Conservation (phyloP, 2,888 invertebrate species). For the Troides helena region DNA sequence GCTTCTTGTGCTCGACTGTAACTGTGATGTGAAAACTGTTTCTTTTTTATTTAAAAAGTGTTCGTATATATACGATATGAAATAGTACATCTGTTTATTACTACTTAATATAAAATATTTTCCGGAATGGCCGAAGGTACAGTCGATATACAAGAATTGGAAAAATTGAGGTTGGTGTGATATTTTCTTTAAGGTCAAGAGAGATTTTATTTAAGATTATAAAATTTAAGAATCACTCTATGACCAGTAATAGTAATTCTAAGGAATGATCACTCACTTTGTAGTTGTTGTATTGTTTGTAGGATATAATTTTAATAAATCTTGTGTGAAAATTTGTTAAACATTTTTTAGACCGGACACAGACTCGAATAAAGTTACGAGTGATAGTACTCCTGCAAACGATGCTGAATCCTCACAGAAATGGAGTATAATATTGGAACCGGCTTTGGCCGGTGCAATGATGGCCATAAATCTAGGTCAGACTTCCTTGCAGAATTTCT, state of each 20-base stretch:
- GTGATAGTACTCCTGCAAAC: conserved; percentile 37
- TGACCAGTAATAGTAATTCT: no score
- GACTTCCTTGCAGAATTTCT: conserved; percentile 87
- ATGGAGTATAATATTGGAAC: conserved; percentile 83
- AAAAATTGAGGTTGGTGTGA: conserved; percentile 60
- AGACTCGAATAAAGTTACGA: conserved; percentile 34
- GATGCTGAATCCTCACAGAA: conserved; percentile 41
- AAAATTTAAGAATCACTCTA: no score
- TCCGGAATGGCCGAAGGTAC: conserved; percentile 58
- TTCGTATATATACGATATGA: conserved; percentile 34
- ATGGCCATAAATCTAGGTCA: conserved; percentile 79
- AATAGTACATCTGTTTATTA: conserved; percentile 28
- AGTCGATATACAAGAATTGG: conserved; percentile 61
- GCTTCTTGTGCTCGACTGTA: conserved; percentile 42
- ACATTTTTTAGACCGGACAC: conserved; percentile 38
- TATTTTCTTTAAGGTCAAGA: not conserved
- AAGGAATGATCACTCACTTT: no score
- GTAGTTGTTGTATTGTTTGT: no score
- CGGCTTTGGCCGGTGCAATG: conserved; percentile 85
- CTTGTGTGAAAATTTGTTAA: not conserved
- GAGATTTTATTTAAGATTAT: not conserved
- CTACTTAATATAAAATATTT: conserved; percentile 24
- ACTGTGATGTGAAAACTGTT: conserved; percentile 50
- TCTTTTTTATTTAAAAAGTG: conserved; percentile 31
- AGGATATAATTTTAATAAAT: not conserved